These are phyloP conservation scores for Clarias laeviceps DNA, from an alignment of 2,797 vertebrate genomes.

Conservation along the genomic window DNA sequence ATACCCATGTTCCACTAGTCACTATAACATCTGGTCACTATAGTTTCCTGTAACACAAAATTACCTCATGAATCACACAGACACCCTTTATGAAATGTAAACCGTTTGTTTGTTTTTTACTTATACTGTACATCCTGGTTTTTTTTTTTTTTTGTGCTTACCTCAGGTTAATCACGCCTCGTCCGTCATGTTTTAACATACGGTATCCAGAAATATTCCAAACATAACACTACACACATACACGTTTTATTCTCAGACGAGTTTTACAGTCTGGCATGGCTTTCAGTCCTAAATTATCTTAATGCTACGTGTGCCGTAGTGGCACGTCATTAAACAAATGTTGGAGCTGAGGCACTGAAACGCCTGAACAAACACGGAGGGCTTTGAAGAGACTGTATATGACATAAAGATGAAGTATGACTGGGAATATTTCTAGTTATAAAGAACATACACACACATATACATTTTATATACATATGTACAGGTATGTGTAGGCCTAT, in stretches of 20 bases:
- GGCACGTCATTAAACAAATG: conserved; percentile 62
- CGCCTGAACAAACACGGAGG: conserved; percentile 45
- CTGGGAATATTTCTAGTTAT: neutral
- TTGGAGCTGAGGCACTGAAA: conserved; percentile 30
- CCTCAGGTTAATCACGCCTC: no score
- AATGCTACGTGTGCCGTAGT: conserved; percentile 53
- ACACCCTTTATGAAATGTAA: neutral
- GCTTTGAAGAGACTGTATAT: conserved; percentile 8
- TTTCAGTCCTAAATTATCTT: neutral
- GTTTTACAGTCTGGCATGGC: neutral
- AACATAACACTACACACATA: neutral
- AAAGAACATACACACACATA: no score
- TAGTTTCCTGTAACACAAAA: neutral
- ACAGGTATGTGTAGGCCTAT: no score
- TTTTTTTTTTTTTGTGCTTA: neutral
- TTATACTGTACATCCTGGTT: neutral
- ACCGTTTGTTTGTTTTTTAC: neutral
- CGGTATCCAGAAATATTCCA: neutral
- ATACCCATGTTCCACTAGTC: neutral
- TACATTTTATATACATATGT: no score
- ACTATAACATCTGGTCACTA: neutral
- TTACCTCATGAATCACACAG: neutral
- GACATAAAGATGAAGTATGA: neutral
- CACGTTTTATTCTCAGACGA: neutral
- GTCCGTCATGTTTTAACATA: neutral